Evolutionary conservation across 1,140 invertebrate species (phyloP).

Genomic region (Zaprionus lachaisei): DNA sequence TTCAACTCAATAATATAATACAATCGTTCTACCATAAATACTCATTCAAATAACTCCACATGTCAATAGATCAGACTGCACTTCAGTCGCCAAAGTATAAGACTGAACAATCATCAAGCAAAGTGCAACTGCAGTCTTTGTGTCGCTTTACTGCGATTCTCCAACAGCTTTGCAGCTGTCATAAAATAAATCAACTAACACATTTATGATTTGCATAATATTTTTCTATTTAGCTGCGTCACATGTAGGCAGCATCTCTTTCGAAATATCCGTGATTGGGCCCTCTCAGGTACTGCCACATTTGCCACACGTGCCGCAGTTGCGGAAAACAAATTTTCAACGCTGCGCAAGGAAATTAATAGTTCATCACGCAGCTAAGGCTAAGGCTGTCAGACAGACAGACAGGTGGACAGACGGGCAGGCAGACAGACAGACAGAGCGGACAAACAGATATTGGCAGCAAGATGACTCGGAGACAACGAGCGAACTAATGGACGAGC

Average conservation of each 20-base stretch:
- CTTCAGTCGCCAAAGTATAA: no score
- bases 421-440: conserved; percentile 31
- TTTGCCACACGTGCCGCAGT: conserved; percentile 69
- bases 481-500: conserved; percentile 40
- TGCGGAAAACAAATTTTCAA: conserved; percentile 69
- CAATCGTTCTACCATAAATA: no score
- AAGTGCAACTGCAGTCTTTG: not conserved
- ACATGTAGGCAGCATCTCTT: conserved; percentile 9
- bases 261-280: conserved; percentile 45
- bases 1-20: no score
- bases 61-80: no score
- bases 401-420: conserved; percentile 43
- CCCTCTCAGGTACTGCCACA: conserved; percentile 36
- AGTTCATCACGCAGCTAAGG: conserved; percentile 67
- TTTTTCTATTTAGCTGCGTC: not conserved
- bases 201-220: not conserved
- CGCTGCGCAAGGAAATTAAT: conserved; percentile 66
- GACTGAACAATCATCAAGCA: not conserved
- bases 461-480: conserved; percentile 9
- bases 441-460: conserved; percentile 29
- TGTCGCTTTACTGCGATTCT: not conserved
- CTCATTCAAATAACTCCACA: no score
- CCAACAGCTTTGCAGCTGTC: not conserved
- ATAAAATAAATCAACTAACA: not conserved
- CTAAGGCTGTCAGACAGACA: conserved; percentile 64